Evolutionary conservation across 2,113 vertebrate species (phyloP), one percentile per base, ranked within the genome.

Genomic region (Centropus bengalensis): DNA sequence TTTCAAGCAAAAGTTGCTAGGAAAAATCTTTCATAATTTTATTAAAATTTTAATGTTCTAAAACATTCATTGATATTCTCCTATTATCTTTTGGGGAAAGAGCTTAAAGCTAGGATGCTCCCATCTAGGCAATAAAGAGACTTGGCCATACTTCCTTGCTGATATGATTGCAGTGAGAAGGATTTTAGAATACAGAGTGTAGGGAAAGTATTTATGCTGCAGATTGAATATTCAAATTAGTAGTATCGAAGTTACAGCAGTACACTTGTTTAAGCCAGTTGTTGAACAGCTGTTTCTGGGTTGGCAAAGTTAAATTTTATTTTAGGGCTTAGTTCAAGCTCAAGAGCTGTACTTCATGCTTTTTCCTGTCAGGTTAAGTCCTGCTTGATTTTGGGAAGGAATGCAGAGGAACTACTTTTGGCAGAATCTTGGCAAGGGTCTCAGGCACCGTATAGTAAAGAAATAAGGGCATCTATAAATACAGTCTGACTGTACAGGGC

Each of bases 271-370:
- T 64, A 81, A 95, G 64, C 28, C 38, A 56, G 20, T 44, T 92
- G 49, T 83, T 75, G 28, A 30, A 62, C 62, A 81, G 69, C 17
- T 92, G 33, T 78, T 71, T 82, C 49, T 64, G 54, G 4, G 8
- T 38, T 85, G 20, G 45, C 62, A 85, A 33, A 78, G 66, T 49
- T 20, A 79, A 85, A 85, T 73, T 76, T 82, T 30, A 87, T 92
- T 92, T 89, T 68, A 88, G 86, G 52, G 23, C 32, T 89, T 44
- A 91, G 20, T 47, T 91, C 49, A 93, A 87, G 20, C 15, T 92
- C 62, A 88, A 69, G 58, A 89, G 14, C 23, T 73, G 24, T 85
- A 76, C 27, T 60, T 87, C 42, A 32, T 82, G 59, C 56, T 51
- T 45, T 18, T 45, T 45, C 44, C 10, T 86, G 36, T 79, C 49